phyloP scores from a whole-genome alignment of 2,797 vertebrate genomes.

The Antennarius maculatus region DNA sequence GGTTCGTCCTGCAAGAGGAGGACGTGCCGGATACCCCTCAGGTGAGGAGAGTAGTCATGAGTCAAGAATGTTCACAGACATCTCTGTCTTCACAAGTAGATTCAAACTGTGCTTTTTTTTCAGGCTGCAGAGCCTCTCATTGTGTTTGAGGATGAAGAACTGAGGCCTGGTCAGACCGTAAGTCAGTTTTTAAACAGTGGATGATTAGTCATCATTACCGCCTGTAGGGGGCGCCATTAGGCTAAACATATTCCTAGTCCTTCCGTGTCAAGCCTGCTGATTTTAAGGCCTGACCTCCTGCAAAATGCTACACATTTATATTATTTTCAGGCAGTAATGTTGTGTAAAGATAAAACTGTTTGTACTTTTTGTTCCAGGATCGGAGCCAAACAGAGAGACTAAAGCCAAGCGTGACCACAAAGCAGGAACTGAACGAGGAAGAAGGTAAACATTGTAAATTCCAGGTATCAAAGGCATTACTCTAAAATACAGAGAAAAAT shows the following conservation, averaged over 20 bases:
- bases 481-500: background rate
- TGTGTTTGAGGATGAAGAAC: conserved; percentile 73
- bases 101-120: conserved; percentile 13
- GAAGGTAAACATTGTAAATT: conserved; percentile 54
- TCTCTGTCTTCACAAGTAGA: background rate
- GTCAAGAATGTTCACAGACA: no score
- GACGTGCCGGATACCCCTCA: conserved; percentile 54
- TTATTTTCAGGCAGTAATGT: background rate
- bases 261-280: background rate
- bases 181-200: background rate
- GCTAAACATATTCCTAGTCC: conserved; percentile 15
- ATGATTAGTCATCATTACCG: background rate
- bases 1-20: conserved; percentile 75
- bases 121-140: conserved; percentile 77
- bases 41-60: conserved; percentile 14
- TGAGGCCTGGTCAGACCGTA: conserved; percentile 55
- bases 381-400: conserved; percentile 47
- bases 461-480: no score
- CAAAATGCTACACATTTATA: background rate
- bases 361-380: conserved; percentile 57
- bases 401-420: conserved; percentile 43
- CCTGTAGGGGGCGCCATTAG: conserved; percentile 49
- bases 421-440: conserved; percentile 65
- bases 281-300: background rate
- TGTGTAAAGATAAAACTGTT: background rate